Evolutionary conservation across 2,113 vertebrate species (phyloP).

Genomic region (Leuciscus idus): DNA sequence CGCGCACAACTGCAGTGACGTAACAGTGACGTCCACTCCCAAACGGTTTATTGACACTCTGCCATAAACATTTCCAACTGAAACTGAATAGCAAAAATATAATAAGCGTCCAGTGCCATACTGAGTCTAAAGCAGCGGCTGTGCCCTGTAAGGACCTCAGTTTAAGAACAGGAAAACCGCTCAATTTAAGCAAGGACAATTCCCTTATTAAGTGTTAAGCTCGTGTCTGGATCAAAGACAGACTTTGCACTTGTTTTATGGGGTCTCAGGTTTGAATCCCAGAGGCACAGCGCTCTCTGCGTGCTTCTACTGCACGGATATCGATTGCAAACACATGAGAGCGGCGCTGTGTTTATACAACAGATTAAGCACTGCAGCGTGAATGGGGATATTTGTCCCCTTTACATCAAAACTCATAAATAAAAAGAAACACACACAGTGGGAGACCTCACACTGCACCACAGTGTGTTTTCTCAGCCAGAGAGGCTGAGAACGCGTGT

Average conservation of each 20-base stretch:
- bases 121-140: background rate
- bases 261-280: conserved; percentile 31
- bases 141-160: background rate
- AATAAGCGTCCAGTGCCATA: background rate
- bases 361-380: conserved; percentile 27
- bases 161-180: background rate
- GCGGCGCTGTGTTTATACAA: conserved; percentile 27
- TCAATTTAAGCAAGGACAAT: background rate
- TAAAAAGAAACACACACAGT: conserved; percentile 35
- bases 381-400: conserved; percentile 17
- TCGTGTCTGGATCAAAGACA: conserved; percentile 12
- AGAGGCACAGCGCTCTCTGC: background rate
- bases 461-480: conserved; percentile 27
- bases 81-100: too few species aligned
- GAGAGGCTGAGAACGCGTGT: background rate
- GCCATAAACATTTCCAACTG: too few species aligned
- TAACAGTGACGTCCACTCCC: too few species aligned
- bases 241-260: conserved; percentile 21
- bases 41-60: too few species aligned
- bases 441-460: background rate
- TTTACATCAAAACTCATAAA: conserved; percentile 30
- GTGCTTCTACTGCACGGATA: conserved; percentile 2
- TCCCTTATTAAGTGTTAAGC: conserved; percentile 36
- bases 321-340: conserved; percentile 11
- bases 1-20: too few species aligned